phyloP scores from a whole-genome alignment of 2,888 invertebrate genomes.

The Dynastes grantii region DNA sequence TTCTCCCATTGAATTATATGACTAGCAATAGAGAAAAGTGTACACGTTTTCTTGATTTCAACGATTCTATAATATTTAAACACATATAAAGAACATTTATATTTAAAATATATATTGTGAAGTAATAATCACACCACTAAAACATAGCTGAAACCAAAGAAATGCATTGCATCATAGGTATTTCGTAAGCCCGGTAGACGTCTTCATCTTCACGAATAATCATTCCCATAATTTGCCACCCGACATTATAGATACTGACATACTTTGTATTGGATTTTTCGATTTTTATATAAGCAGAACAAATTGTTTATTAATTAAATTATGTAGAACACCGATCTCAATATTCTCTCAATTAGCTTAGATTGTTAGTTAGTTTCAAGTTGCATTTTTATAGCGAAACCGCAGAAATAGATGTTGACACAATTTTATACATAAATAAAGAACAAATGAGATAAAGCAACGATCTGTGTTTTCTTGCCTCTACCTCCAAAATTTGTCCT shows the following conservation, averaged over 20 bases:
- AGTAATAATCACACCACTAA: neutral
- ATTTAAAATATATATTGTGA: conserved; percentile 4
- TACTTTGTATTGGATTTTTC: conserved; percentile 18
- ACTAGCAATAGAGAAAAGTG: neutral
- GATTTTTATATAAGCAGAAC: conserved; percentile 16
- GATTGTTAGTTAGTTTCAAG: conserved; percentile 44
- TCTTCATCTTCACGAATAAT: conserved; percentile 1
- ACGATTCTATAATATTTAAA: neutral
- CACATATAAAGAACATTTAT: neutral
- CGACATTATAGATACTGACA: neutral
- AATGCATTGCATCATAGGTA: conserved; percentile 3
- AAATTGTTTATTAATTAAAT: conserved; percentile 7
- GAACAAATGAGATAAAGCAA: conserved; percentile 24
- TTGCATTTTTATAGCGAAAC: conserved; percentile 48
- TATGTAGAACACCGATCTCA: conserved; percentile 2
- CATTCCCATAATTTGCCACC: conserved; percentile 33
- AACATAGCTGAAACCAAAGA: conserved; percentile 2
- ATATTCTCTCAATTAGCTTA: conserved; percentile 24
- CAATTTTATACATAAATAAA: conserved; percentile 50
- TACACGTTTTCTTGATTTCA: neutral
- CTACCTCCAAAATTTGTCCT: too few relatives aligned
- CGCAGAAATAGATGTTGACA: conserved; percentile 40
- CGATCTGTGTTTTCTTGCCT: conserved; percentile 10
- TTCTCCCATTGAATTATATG: too few relatives aligned
- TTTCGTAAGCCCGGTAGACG: conserved; percentile 30